Percentiles rank a stretch among this genome's conserved stretches.
Conservation (phyloP, 2,113 vertebrate species). For the Lasiurus cinereus region DNA sequence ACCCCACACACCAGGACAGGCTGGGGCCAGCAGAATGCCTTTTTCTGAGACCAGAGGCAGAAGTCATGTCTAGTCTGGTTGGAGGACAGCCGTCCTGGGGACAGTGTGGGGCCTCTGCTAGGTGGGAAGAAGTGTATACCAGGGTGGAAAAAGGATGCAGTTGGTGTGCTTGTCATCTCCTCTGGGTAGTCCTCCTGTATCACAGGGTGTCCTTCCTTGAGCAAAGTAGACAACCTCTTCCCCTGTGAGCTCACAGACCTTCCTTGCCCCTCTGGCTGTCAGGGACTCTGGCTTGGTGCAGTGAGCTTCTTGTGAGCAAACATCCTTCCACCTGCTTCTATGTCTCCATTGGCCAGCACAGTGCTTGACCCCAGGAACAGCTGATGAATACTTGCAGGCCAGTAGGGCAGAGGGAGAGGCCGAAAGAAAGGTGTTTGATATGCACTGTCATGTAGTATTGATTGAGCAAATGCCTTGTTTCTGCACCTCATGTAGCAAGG, state of each 20-base stretch:
- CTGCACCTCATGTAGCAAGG: not conserved
- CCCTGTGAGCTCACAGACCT: not conserved
- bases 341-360: not conserved
- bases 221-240: not conserved
- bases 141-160: too few relatives aligned
- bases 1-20: accelerated
- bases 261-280: not conserved
- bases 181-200: not conserved
- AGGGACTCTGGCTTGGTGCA: not conserved
- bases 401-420: not conserved
- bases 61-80: not conserved
- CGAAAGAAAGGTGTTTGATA: not conserved
- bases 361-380: not conserved
- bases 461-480: not conserved
- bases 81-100: not conserved
- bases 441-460: not conserved
- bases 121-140: not conserved
- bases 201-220: not conserved
- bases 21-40: not conserved
- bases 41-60: not conserved
- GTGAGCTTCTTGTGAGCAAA: not conserved
- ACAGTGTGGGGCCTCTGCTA: not conserved
- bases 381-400: not conserved
- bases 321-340: not conserved
- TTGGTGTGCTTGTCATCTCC: not conserved